Percentiles rank a stretch among this genome's conserved stretches.
Conservation (phyloP, 1,140 invertebrate genomes). For the Neelides sp. region DNA sequence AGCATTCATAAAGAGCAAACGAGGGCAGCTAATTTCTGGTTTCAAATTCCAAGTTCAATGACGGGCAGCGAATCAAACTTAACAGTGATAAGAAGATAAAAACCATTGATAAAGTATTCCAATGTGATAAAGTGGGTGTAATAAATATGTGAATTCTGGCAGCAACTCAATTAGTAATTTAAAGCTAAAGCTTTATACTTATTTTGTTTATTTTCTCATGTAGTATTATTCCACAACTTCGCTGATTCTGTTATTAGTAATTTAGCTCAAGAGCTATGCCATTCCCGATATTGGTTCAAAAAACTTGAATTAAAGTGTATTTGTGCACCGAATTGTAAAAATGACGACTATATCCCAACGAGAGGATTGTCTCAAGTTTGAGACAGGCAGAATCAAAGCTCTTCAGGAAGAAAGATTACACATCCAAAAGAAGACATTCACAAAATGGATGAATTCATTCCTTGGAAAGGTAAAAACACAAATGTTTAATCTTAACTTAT, state of each 20-base stretch:
- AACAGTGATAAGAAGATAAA: no score
- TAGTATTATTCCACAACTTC: not conserved
- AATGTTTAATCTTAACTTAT: conserved; percentile 1
- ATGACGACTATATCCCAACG: conserved; percentile 61
- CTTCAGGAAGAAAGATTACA: conserved; percentile 91
- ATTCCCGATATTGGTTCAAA: no score
- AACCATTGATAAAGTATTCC: no score
- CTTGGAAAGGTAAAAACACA: conserved; percentile 67
- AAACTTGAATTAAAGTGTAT: no score
- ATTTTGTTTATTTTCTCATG: not conserved
- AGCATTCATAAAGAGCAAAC: no score
- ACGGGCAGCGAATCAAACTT: no score
- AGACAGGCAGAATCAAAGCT: conserved; percentile 88
- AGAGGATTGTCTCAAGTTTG: conserved; percentile 84
- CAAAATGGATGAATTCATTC: conserved; percentile 99
- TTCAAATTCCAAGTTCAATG: no score
- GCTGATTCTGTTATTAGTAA: not conserved
- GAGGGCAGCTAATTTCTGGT: no score
- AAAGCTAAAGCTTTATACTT: no score
- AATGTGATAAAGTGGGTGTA: no score
- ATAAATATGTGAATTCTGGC: no score
- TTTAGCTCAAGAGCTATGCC: not conserved
- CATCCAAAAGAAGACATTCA: conserved; percentile 99
- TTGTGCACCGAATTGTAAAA: not conserved
- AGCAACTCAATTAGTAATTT: no score